These are phyloP conservation scores for Sphaeridia pumilis DNA, from an alignment of 2,888 invertebrate genomes.

Conservation along the genomic window DNA sequence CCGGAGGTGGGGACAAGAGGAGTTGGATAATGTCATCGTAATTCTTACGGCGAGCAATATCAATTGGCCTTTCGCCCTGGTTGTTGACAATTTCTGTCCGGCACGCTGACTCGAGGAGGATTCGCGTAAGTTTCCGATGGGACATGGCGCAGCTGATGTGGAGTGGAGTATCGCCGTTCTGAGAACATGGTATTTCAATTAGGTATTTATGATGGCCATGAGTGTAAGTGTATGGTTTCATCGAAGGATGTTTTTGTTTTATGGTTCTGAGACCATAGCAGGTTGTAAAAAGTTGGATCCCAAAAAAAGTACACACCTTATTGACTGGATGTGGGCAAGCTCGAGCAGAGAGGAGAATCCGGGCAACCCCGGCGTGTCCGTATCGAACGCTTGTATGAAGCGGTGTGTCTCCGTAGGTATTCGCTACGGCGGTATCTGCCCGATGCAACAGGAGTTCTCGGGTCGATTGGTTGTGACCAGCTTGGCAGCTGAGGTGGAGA, in stretches of 20 bases:
- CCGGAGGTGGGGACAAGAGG: conserved; percentile 25
- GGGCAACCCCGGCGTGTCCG: conserved; percentile 89
- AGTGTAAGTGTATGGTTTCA: neutral
- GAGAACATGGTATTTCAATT: conserved; percentile 2
- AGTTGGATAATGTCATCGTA: conserved; percentile 49
- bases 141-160: conserved; percentile 94
- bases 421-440: conserved; percentile 62
- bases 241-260: neutral
- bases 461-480: conserved; percentile 91
- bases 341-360: conserved; percentile 82
- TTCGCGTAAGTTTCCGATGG: conserved; percentile 74
- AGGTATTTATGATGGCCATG: conserved; percentile 4
- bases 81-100: conserved; percentile 61
- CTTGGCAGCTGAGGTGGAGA: conserved; percentile 89
- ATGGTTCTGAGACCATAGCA: neutral
- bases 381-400: conserved; percentile 89
- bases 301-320: conserved; percentile 47
- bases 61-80: conserved; percentile 76
- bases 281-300: neutral
- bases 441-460: conserved; percentile 76
- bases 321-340: conserved; percentile 79
- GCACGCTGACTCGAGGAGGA: conserved; percentile 76
- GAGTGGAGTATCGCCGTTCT: conserved; percentile 85
- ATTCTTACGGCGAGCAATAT: conserved; percentile 78
- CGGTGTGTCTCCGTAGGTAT: conserved; percentile 56